phyloP scores from a whole-genome alignment of 2,113 vertebrate genomes.

The Zapus hudsonius region DNA sequence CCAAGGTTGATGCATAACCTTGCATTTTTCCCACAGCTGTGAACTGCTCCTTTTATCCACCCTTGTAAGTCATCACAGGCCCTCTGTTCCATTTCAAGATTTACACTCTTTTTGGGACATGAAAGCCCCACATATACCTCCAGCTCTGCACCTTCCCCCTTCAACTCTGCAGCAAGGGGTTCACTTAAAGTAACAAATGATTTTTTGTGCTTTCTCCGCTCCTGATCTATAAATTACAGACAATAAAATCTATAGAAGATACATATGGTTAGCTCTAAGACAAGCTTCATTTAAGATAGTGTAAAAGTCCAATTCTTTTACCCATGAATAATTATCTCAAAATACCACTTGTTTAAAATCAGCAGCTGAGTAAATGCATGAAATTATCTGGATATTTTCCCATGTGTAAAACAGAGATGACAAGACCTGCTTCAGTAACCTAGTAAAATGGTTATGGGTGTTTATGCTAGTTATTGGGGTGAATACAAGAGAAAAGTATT shows the following conservation, averaged over 20 bases:
- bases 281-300: not conserved
- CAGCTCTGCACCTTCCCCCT: slow-evolving; percentile 17
- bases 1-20: slow-evolving; percentile 47
- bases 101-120: slow-evolving; percentile 16
- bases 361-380: not conserved
- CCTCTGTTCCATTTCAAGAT: slow-evolving; percentile 31
- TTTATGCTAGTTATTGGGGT: not conserved
- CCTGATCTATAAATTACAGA: not conserved
- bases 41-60: slow-evolving; percentile 20
- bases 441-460: not conserved
- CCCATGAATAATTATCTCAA: not conserved
- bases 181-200: not conserved
- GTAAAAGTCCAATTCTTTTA: not conserved
- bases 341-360: not conserved
- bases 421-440: not conserved
- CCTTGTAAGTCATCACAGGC: not conserved
- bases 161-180: not conserved
- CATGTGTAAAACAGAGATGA: slow-evolving; percentile 8
- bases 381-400: not conserved
- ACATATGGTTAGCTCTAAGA: not conserved
- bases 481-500: not conserved
- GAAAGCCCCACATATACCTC: not conserved
- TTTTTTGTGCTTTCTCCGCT: not conserved
- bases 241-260: not conserved
- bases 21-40: slow-evolving; percentile 52